phyloP scores from a whole-genome alignment of 2,797 vertebrate species.

The Schizopygopsis malacanthus region DNA sequence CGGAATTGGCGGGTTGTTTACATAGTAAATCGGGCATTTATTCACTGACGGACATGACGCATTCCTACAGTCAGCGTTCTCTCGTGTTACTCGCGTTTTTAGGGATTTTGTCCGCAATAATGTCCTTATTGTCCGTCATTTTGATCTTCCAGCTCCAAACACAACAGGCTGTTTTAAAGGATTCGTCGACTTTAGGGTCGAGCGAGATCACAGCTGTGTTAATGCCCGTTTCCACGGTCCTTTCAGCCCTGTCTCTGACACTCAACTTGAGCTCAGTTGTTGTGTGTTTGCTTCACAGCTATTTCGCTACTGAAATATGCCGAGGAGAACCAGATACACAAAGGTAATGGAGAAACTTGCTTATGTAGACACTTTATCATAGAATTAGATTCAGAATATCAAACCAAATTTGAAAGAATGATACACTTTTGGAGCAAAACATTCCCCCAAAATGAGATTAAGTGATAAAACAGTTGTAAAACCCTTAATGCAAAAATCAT shows the following conservation, averaged over 20 bases:
- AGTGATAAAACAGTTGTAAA: neutral
- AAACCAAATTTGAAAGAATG: neutral
- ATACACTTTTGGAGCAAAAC: neutral
- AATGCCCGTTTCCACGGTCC: conserved; percentile 81
- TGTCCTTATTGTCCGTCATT: conserved; percentile 85
- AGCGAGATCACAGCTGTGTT: conserved; percentile 74
- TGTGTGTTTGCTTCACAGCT: conserved; percentile 88
- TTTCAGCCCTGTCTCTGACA: conserved; percentile 84
- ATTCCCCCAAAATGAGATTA: neutral
- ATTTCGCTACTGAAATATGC: conserved; percentile 85
- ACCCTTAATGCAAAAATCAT: too few relatives aligned
- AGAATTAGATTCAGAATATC: neutral
- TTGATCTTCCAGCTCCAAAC: conserved; percentile 88
- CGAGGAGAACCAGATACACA: conserved; percentile 77
- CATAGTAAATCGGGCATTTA: neutral
- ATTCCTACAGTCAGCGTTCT: conserved; percentile 80
- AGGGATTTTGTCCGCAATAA: conserved; percentile 83
- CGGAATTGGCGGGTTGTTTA: neutral
- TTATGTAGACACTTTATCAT: neutral
- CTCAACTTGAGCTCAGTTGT: conserved; percentile 84
- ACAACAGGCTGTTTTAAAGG: conserved; percentile 71
- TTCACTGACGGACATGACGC: conserved; percentile 71
- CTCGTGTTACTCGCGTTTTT: conserved; percentile 79
- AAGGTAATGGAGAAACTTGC: conserved; percentile 75
- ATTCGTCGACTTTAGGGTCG: conserved; percentile 67